Base-by-base conservation (phyloP, 2,888 invertebrate species). In the Cremastinae sp. region DNA sequence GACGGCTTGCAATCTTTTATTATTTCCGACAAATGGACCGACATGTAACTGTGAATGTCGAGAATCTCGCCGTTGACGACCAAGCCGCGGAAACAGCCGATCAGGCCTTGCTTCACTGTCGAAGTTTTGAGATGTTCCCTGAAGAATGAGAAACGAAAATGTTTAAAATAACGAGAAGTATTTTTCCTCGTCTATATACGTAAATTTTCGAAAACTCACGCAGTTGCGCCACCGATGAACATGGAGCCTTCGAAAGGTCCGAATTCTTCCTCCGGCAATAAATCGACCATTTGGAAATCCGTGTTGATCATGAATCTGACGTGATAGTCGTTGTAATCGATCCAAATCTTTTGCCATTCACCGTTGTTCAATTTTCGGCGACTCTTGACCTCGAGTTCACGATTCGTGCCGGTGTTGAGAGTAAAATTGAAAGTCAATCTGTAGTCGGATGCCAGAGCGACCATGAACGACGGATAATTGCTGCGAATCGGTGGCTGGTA, bases 341-440 rank as follows among this genome's bases (percentile, higher is more conserved):
- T 96, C 96, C 96, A 96, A 79, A 98, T 94, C 90, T 97, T 96
- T 89, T 98, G 98, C 98, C 98, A 98, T 88, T 97, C 96, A 0
- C 97, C 98, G 61, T 96, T 95, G 87, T 97, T 97, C 56, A 98
- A 91, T 86, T 95, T 94, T 53, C 95, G 92, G 80, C 94, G 93
- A 1, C 96, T 96, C 85, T 94, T 94, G 78, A 98, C 95, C 51
- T 95, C 96, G 74, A 96, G 91, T 86, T 95, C 95, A 80, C 95
- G 93, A 56, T 95, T 94, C 5, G 94, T 94, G 0, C 95, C 96
- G 41, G 95, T 96, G 90, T 95, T 96, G 34, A 96, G 90, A 0
- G 97, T 96, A 84, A 97, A 97, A 89, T 97, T 96, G 90, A 97
- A 97, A 7, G 96, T 96, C 79, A 97, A 90, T 82, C 95, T 95